A percentile compares a stretch with the other conserved stretches of the same genome.
These are phyloP conservation scores for Physeter macrocephalus DNA, from an alignment of 2,113 vertebrate genomes.

Conservation along the genomic window DNA sequence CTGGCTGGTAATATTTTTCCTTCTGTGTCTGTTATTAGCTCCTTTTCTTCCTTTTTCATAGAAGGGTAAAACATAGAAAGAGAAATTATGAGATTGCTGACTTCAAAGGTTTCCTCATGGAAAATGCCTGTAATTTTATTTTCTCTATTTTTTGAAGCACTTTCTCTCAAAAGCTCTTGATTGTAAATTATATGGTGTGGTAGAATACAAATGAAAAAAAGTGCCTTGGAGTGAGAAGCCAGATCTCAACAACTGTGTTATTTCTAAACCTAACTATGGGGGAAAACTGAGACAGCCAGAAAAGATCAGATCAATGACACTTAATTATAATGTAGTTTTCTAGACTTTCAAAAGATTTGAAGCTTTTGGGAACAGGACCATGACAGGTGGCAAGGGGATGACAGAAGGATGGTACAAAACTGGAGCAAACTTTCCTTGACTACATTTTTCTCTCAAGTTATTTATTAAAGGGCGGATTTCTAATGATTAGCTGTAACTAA, in stretches of 20 bases:
- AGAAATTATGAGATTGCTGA: constrained; percentile 61
- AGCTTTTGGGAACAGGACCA: background rate
- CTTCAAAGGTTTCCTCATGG: constrained; percentile 63
- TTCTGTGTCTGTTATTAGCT: constrained; percentile 21
- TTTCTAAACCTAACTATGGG: constrained; percentile 40
- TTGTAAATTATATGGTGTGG: constrained; percentile 68
- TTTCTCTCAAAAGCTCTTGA: constrained; percentile 72
- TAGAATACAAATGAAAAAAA: constrained; percentile 45
- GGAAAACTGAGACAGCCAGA: background rate
- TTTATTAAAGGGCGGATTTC: background rate
- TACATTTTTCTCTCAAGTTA: background rate
- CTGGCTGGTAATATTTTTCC: background rate
- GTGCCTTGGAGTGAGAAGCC: constrained; percentile 41
- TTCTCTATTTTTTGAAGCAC: constrained; percentile 60
- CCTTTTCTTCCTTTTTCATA: background rate
- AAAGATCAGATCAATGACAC: constrained; percentile 24
- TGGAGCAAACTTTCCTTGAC: background rate
- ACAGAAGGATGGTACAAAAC: background rate
- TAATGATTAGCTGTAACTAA: background rate
- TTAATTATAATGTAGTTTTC: constrained; percentile 11
- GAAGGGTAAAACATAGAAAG: constrained; percentile 53
- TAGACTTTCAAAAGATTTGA: constrained; percentile 6
- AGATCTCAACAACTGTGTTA: constrained; percentile 22
- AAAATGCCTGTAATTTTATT: constrained; percentile 69
- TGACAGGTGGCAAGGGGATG: constrained; percentile 1